These are phyloP conservation scores for Steinernema khuongi DNA, from an alignment of 1,140 invertebrate genomes.

Conservation along the genomic window DNA sequence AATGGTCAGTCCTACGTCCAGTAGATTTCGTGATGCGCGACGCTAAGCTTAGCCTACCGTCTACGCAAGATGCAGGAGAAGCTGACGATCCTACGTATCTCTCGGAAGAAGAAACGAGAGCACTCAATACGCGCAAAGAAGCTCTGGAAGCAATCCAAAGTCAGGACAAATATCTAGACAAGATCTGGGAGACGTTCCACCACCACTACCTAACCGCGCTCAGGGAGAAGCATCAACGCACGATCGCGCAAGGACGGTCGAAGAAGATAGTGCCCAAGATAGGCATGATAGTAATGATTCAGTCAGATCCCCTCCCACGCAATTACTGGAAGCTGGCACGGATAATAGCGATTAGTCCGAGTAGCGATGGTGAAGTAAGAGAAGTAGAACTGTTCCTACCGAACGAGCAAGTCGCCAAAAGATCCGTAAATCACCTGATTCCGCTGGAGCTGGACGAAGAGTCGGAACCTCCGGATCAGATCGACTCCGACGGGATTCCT, in stretches of 20 bases:
- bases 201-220: neutral
- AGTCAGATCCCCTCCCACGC: neutral
- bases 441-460: neutral
- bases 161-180: neutral
- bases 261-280: neutral
- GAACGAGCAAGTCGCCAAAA: neutral
- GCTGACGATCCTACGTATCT: neutral
- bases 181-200: neutral
- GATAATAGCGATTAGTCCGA: neutral
- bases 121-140: neutral
- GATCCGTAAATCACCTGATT: neutral
- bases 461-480: too few relatives aligned
- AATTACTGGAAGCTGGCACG: neutral
- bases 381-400: neutral
- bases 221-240: neutral
- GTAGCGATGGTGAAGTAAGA: neutral
- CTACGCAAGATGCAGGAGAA: neutral
- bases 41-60: neutral
- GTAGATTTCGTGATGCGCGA: constrained; percentile 16
- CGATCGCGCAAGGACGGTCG: neutral
- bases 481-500: too few relatives aligned
- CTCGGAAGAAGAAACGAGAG: neutral
- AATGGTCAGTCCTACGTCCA: neutral
- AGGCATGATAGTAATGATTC: neutral
- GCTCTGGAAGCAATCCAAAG: neutral